phyloP scores from a whole-genome alignment of 2,113 vertebrate species.

The Scytalopus superciliaris region DNA sequence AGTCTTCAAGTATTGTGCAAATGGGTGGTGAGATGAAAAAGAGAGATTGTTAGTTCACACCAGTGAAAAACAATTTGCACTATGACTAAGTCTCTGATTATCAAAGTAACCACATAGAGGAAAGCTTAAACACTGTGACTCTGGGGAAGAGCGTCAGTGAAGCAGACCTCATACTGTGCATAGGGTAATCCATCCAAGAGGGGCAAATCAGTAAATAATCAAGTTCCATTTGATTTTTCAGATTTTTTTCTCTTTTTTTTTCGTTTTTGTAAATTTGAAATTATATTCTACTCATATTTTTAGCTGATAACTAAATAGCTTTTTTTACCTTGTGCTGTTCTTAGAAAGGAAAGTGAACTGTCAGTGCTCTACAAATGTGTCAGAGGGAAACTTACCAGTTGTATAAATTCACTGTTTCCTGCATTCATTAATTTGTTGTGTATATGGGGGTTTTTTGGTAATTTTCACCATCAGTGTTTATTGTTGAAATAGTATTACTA shows the following conservation, averaged over 20 bases:
- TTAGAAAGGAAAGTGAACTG: background rate
- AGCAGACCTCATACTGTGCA: background rate
- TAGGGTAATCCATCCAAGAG: background rate
- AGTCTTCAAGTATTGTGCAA: background rate
- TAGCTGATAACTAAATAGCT: background rate
- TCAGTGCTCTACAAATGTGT: background rate
- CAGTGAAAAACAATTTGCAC: background rate
- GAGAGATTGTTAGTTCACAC: background rate
- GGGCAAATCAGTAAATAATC: background rate
- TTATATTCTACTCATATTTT: background rate
- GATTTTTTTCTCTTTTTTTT: background rate
- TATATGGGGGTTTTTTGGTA: accelerated
- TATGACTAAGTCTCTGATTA: background rate
- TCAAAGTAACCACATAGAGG: background rate
- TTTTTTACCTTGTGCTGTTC: background rate
- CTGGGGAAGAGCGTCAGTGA: background rate
- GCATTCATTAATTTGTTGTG: background rate
- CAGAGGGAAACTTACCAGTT: background rate
- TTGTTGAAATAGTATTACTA: background rate
- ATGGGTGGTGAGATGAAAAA: background rate
- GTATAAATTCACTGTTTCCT: background rate
- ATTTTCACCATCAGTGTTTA: background rate
- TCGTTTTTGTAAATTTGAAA: background rate
- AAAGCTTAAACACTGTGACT: background rate
- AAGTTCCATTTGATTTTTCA: background rate